Conservation (phyloP, 2,888 invertebrate species). For the Rhodophaea formosa region DNA sequence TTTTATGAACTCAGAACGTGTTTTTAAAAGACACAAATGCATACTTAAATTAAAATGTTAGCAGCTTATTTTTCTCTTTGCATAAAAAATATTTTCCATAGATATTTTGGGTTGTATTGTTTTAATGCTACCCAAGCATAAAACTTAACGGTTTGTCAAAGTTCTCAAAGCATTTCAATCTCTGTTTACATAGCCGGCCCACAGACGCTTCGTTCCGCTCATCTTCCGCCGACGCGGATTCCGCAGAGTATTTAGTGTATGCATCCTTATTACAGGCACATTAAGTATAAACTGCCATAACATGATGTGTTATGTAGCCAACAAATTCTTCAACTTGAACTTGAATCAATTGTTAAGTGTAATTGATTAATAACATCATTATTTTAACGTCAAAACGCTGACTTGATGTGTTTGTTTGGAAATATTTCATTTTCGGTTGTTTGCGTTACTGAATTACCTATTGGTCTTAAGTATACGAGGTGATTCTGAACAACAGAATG, state of each 20-base stretch:
- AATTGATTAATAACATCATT: constrained; percentile 14
- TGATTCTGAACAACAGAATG: too few species aligned
- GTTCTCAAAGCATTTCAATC: background rate
- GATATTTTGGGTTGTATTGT: too few species aligned
- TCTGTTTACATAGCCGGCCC: constrained; percentile 2
- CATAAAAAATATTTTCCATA: too few species aligned
- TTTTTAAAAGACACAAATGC: too few species aligned
- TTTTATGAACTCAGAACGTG: too few species aligned
- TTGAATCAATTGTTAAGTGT: constrained; percentile 16
- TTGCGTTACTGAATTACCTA: too few species aligned
- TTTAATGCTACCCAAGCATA: too few species aligned
- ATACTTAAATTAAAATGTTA: too few species aligned
- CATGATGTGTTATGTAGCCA: background rate
- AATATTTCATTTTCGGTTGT: background rate
- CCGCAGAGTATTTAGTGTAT: background rate
- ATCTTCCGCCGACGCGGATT: constrained; percentile 21
- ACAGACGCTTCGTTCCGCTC: constrained; percentile 14
- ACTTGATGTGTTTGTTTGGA: background rate
- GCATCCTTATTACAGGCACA: background rate
- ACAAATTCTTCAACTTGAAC: constrained; percentile 24
- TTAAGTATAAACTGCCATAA: constrained; percentile 7
- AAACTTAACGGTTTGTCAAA: too few species aligned
- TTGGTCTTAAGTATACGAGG: too few species aligned
- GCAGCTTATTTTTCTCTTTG: too few species aligned
- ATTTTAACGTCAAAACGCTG: constrained; percentile 1